Evolutionary conservation across 2,113 vertebrate species (phyloP), one percentile per base, ranked within the genome.

Genomic region (Capra hircus): DNA sequence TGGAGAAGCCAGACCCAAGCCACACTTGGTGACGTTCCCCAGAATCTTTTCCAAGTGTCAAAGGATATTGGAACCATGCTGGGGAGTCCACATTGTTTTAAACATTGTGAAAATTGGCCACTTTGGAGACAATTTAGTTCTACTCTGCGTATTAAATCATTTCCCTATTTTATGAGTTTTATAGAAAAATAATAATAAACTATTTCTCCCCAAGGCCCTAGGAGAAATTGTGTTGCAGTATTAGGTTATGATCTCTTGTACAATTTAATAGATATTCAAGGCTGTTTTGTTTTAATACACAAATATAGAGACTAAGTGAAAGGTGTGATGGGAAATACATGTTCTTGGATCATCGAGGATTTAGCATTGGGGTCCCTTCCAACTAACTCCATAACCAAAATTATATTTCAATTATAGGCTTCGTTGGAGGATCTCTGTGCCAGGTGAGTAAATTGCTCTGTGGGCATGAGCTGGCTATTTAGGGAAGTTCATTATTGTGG

Each of bases 151-250:
- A 98, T 97, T 97, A 97, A 97, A 98, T 97, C 97, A 97, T 95
- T 98, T 96, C 85, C 83, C 87, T 3, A 0, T 93, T 97, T 97
- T 96, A 98, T 74, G 97, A 96, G 82, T 57, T 95, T 81, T 50
- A 83, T 45, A 96, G 78, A 91, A 97, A 98, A 97, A 97, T 94
- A 97, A 96, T 97, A 97, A 97, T 92, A 94, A 97, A 96, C 97
- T 83, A 97, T 97, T 93, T 96, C 23, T 95, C 95, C 97, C 91
- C 25, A 28, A 97, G 96, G 97, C 94, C 82, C 83, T 0, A 17
- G 90, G 91, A 95, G 91, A 94, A 97, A 97, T 92, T 87, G 89
- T 78, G 52, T 33, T 30, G 19, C 89, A 40, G 86, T 64, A 80
- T 95, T 84, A 67, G 62, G 96, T 94, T 97, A 83, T 95, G 97